Percentiles rank a stretch among this genome's conserved stretches.
phyloP scores from a whole-genome alignment of 2,113 vertebrate species.

The Taxidea taxus region DNA sequence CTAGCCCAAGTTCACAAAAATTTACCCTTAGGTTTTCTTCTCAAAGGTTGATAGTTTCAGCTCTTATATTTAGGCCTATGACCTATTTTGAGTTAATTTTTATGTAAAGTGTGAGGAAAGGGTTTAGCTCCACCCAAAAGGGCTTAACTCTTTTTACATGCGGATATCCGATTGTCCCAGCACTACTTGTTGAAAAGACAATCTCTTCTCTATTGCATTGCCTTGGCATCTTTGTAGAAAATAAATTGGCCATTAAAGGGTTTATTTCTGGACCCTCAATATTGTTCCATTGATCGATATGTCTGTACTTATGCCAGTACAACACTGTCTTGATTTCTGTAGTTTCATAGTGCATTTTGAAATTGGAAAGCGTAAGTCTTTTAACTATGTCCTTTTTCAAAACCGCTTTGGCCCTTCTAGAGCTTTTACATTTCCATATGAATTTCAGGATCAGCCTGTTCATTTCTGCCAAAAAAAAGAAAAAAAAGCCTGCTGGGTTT shows the following conservation, averaged over 20 bases:
- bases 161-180: neutral
- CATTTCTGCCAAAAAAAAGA: neutral
- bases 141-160: neutral
- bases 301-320: neutral
- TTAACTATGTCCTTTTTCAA: slow-evolving; percentile 34
- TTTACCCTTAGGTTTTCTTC: slow-evolving; percentile 26
- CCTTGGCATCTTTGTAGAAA: neutral
- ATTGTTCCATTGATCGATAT: neutral
- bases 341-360: slow-evolving; percentile 21
- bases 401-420: neutral
- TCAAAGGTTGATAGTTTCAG: neutral
- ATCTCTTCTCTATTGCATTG: neutral
- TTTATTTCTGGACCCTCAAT: slow-evolving; percentile 23
- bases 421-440: slow-evolving; percentile 33
- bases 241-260: neutral
- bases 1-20: neutral
- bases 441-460: slow-evolving; percentile 4
- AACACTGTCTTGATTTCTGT: slow-evolving; percentile 35
- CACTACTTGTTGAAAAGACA: neutral
- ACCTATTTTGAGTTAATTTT: slow-evolving; percentile 23
- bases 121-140: neutral
- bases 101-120: neutral
- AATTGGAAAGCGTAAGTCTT: neutral
- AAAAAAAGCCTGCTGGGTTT: neutral
- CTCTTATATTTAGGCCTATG: neutral